phyloP scores from a whole-genome alignment of 2,888 invertebrate genomes.

The Hyposoter dolosus region DNA sequence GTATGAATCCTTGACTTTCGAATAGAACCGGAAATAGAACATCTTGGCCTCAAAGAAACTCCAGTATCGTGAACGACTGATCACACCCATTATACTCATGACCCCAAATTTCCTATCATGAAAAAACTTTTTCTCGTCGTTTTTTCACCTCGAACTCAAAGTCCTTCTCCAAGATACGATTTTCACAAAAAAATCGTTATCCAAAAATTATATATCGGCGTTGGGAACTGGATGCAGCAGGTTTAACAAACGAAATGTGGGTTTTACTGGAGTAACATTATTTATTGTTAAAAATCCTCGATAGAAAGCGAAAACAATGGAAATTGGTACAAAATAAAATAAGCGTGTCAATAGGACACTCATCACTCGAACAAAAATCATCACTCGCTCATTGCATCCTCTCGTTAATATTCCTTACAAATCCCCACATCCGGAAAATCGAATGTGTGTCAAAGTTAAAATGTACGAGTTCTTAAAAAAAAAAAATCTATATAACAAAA shows the following conservation, averaged over 20 bases:
- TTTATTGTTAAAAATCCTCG: conserved; percentile 57
- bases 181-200: neutral
- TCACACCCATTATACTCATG: too few relatives aligned
- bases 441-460: neutral
- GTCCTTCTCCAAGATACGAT: too few relatives aligned
- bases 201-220: neutral
- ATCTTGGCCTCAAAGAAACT: too few relatives aligned
- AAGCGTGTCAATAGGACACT: neutral
- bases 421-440: neutral
- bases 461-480: neutral
- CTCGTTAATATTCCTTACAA: neutral
- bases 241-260: neutral
- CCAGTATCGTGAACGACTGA: too few relatives aligned
- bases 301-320: conserved; percentile 40
- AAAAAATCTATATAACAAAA: neutral
- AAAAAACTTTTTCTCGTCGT: too few relatives aligned
- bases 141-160: too few relatives aligned
- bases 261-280: conserved; percentile 15
- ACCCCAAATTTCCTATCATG: too few relatives aligned
- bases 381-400: neutral
- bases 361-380: conserved; percentile 9
- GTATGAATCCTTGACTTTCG: too few relatives aligned
- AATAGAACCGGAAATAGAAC: too few relatives aligned
- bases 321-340: neutral
- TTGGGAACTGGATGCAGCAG: neutral